Evolutionary conservation across 2,888 invertebrate genomes (phyloP), one percentile per base, ranked within the genome.

Genomic region (Sicus ferrugineus): DNA sequence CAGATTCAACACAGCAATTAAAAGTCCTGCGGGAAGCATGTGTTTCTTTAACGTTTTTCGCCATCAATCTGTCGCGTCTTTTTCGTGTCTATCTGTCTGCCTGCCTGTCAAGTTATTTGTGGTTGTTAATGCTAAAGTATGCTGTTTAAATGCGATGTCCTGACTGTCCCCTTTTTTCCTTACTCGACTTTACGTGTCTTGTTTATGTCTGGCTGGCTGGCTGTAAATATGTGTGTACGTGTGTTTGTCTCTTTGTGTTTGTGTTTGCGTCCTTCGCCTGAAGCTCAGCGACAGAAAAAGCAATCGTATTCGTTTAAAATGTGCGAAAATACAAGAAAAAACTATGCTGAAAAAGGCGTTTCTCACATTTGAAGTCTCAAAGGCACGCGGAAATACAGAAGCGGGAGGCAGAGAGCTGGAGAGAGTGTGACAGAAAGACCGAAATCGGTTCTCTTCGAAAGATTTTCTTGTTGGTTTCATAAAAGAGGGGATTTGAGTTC

Each of bases 91-190:
- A 2, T 38, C 28, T 21, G 30, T 59, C 26, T 59, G 72, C 52
- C 23, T 69, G 67, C 69, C 72, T 76, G 78, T 75, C 77, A 77
- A 74, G 78, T 77, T 74, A 74, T 46, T n/a, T 78, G 77, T 68
- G 31, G 38, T 76, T 80, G 80, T 80, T 80, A 81, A 80, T 81
- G 81, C 79, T 80, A 80, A 81, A 81, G 81, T 77, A 76, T 68
- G 46, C n/a, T 9, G 75, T 75, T 73, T 14, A 46, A 46, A 19
- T 19, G 3, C 5, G 46, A 16, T 9, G 79, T 76, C 73, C 31
- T 76, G 74, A 76, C 74, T 73, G 65, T 70, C 72, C 73, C 65
- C 72, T 73, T 71, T 73, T 73, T 31, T 48, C n/a, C n/a, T 68
- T 73, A 67, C 70, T 56, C 19, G 50, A n/a, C 62, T 59, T 56